These are phyloP conservation scores for Camponotus vicinus DNA, from an alignment of 1,140 invertebrate species.

Conservation along the genomic window DNA sequence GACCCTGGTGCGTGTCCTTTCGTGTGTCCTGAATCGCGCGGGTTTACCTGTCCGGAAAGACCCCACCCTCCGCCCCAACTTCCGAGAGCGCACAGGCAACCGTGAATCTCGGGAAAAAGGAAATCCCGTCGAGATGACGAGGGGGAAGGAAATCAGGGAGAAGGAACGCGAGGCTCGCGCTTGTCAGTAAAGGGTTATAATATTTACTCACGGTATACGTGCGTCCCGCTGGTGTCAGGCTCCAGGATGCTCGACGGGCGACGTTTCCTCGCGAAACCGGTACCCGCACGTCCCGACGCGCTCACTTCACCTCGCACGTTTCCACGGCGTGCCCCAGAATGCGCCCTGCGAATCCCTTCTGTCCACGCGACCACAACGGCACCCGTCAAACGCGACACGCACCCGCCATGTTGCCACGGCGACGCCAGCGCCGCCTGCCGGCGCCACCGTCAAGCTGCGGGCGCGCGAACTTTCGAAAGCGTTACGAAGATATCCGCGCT, in stretches of 20 bases:
- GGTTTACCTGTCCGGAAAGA: slow-evolving; percentile 56
- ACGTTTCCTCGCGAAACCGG: slow-evolving; percentile 2
- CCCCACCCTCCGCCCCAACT: slow-evolving; percentile 47
- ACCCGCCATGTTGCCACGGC: slow-evolving; percentile 75
- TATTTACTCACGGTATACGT: slow-evolving; percentile 71
- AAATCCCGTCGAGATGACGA: neutral
- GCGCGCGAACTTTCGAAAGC: slow-evolving; percentile 19
- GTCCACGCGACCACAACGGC: slow-evolving; percentile 70
- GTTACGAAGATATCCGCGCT: no score
- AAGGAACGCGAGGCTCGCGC: neutral
- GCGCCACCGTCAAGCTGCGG: neutral
- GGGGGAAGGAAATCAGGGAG: neutral
- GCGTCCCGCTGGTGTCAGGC: slow-evolving; percentile 9
- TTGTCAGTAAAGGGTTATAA: slow-evolving; percentile 50
- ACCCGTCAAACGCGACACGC: slow-evolving; percentile 78
- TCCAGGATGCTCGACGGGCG: slow-evolving; percentile 58
- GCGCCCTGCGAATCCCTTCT: slow-evolving; percentile 70
- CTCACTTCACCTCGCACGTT: slow-evolving; percentile 64
- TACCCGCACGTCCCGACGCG: slow-evolving; percentile 42
- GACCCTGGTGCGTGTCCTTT: slow-evolving; percentile 39
- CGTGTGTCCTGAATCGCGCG: slow-evolving; percentile 22
- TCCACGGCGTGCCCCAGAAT: slow-evolving; percentile 37
- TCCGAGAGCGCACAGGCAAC: slow-evolving; percentile 43
- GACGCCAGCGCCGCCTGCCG: neutral
- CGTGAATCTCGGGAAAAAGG: neutral